These are phyloP conservation scores for Cochlearius cochlearius DNA, from an alignment of 2,113 vertebrate species.

Conservation along the genomic window DNA sequence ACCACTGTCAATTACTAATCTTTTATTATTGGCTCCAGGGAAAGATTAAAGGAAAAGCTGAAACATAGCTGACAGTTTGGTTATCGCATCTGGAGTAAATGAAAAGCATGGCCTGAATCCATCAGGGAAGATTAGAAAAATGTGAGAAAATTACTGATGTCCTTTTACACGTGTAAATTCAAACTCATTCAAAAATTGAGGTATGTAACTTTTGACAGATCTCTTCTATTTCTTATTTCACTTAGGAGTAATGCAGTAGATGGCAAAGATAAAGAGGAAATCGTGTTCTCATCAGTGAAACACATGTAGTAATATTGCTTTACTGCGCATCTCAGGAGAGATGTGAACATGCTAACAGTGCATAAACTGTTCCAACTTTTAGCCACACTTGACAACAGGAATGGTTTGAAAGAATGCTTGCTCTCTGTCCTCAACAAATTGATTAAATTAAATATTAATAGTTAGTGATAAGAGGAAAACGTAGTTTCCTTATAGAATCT, in stretches of 20 bases:
- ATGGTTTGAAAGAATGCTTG: not conserved
- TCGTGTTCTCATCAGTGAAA: not conserved
- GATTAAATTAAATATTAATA: not conserved
- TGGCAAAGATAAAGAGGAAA: not conserved
- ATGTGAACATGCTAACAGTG: not conserved
- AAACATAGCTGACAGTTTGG: slow-evolving; percentile 88
- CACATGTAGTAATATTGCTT: not conserved
- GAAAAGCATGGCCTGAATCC: slow-evolving; percentile 95
- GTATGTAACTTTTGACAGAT: slow-evolving; percentile 68
- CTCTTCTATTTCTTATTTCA: not conserved
- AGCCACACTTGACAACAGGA: not conserved
- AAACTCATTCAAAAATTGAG: slow-evolving; percentile 69
- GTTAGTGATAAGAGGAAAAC: not conserved
- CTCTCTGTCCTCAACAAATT: not conserved
- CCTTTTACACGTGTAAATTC: slow-evolving; percentile 85
- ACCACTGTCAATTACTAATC: slow-evolving; percentile 75
- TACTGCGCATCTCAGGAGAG: not conserved
- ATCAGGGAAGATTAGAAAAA: slow-evolving; percentile 91
- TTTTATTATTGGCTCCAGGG: slow-evolving; percentile 89
- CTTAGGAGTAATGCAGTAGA: slow-evolving; percentile 31
- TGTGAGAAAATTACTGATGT: slow-evolving; percentile 89
- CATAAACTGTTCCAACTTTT: not conserved
- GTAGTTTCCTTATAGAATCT: not conserved
- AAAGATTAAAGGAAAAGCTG: slow-evolving; percentile 89
- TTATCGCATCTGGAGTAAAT: slow-evolving; percentile 93